These are phyloP conservation scores for Jordanella pulchra DNA, from an alignment of 2,797 vertebrate species.

Conservation along the genomic window DNA sequence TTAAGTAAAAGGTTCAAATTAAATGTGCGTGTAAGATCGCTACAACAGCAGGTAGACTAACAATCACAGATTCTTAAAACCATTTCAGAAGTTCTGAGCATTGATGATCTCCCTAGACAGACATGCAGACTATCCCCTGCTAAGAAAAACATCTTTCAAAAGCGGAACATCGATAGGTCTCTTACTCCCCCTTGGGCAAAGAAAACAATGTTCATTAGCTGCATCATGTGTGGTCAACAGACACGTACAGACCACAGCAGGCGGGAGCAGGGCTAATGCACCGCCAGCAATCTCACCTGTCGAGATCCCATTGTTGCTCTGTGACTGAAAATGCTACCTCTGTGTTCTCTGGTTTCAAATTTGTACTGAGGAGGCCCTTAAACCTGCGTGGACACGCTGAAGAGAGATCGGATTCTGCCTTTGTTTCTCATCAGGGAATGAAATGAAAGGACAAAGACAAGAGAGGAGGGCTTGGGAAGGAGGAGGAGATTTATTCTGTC, in stretches of 20 bases:
- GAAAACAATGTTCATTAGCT: constrained; percentile 62
- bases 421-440: constrained; percentile 38
- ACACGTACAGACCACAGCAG: constrained; percentile 60
- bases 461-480: constrained; percentile 13
- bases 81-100: constrained; percentile 26
- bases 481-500: constrained; percentile 48
- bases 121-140: constrained; percentile 27
- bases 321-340: constrained; percentile 57
- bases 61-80: constrained; percentile 7
- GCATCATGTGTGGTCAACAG: constrained; percentile 73
- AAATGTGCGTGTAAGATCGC: constrained; percentile 14
- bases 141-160: constrained; percentile 38
- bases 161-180: constrained; percentile 24
- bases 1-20: constrained; percentile 15
- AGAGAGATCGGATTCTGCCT: constrained; percentile 60
- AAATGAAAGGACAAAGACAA: constrained; percentile 47
- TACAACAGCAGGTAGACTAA: constrained; percentile 11
- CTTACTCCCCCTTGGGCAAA: constrained; percentile 38
- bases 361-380: constrained; percentile 41
- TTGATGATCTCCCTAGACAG: constrained; percentile 18
- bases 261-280: constrained; percentile 59
- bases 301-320: constrained; percentile 59
- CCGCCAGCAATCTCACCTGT: constrained; percentile 68
- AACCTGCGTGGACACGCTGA: constrained; percentile 69
- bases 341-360: constrained; percentile 62